These are phyloP conservation scores for Diacarnus erythraeanus DNA, from an alignment of 37 sponge, comb jelly and placozoan genomes.

Conservation along the genomic window DNA sequence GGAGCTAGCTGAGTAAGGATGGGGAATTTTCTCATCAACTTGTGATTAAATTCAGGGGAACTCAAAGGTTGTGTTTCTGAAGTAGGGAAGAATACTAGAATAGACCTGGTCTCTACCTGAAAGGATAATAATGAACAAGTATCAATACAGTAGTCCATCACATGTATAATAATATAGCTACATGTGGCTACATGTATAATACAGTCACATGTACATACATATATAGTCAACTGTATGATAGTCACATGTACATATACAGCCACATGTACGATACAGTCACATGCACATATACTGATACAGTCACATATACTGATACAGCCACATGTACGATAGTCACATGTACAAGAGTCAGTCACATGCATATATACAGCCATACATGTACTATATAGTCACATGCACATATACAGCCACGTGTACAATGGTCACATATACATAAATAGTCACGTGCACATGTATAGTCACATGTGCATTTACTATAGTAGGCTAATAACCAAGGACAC, in stretches of 20 bases:
- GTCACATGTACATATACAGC: background rate
- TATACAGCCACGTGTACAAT: background rate
- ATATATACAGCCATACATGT: background rate
- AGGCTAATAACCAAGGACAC: too few relatives aligned
- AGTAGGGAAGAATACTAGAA: conserved; percentile 29
- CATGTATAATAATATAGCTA: conserved; percentile 8
- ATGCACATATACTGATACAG: conserved; percentile 34
- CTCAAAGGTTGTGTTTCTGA: background rate
- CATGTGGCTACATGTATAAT: background rate
- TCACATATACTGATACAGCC: conserved; percentile 20
- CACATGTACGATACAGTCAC: background rate
- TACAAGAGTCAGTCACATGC: background rate
- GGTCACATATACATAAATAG: background rate
- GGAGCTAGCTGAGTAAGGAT: background rate
- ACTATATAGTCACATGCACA: background rate
- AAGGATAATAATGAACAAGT: too few relatives aligned
- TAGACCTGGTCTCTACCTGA: conserved; percentile 20
- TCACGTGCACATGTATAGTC: background rate
- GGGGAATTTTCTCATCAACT: background rate
- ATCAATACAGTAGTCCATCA: too few relatives aligned
- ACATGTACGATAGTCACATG: background rate
- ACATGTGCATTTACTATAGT: too few relatives aligned
- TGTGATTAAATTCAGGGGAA: too few relatives aligned
- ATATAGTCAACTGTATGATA: background rate
- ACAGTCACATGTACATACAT: background rate